phyloP scores from a whole-genome alignment of 2,888 invertebrate species.

The Drosophila paranaensis region DNA sequence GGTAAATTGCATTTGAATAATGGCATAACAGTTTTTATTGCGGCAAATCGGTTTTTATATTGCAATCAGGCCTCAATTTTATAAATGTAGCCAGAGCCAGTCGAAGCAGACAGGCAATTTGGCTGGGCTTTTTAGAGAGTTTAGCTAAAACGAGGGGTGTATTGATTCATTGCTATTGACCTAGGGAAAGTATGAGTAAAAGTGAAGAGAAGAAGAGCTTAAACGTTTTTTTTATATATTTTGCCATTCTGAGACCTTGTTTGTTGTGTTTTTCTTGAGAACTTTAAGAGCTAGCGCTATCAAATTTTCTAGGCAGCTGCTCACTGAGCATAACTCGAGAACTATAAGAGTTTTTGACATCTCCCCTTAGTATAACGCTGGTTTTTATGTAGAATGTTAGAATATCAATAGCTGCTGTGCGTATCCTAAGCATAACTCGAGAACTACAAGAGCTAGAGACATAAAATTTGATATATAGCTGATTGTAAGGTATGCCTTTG shows the following conservation, averaged over 20 bases:
- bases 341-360: too few relatives aligned
- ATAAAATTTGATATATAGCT: too few relatives aligned
- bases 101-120: slow-evolving; percentile 4
- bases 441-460: too few relatives aligned
- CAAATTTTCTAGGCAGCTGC: neutral
- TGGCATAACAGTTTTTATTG: slow-evolving; percentile 36
- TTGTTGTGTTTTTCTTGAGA: neutral
- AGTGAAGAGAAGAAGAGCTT: too few relatives aligned
- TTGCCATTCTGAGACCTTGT: neutral
- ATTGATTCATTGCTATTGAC: too few relatives aligned
- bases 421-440: neutral
- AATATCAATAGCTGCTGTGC: too few relatives aligned
- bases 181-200: too few relatives aligned
- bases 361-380: too few relatives aligned
- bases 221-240: too few relatives aligned
- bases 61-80: slow-evolving; percentile 35
- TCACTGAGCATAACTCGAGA: neutral
- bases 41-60: slow-evolving; percentile 21
- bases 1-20: slow-evolving; percentile 35
- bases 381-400: too few relatives aligned
- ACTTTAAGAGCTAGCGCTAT: neutral
- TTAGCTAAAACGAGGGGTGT: neutral
- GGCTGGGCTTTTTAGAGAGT: neutral
- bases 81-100: slow-evolving; percentile 11
- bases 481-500: too few relatives aligned